These are phyloP conservation scores for Pseudorhombus dupliciocellatus DNA, from an alignment of 2,113 vertebrate genomes.

Conservation along the genomic window DNA sequence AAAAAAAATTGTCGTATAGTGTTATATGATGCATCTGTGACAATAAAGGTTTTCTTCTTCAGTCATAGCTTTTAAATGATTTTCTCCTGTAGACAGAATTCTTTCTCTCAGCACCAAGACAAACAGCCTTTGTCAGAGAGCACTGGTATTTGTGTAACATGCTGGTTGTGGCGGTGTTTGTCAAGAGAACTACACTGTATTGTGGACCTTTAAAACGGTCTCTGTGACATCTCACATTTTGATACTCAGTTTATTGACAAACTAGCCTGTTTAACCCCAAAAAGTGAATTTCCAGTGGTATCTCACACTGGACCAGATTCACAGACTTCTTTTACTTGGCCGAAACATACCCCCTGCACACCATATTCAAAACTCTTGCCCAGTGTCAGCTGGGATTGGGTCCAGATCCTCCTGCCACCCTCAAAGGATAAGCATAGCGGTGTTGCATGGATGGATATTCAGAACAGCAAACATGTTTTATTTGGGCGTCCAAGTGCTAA, in stretches of 20 bases:
- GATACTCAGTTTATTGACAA: not conserved
- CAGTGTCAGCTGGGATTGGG: too few species aligned
- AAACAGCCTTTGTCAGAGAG: slow-evolving; percentile 39
- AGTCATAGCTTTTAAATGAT: not conserved
- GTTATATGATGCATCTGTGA: too few species aligned
- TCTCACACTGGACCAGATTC: not conserved
- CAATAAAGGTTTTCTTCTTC: too few species aligned
- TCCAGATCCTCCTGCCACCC: too few species aligned
- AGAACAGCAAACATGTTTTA: too few species aligned
- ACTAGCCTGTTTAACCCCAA: not conserved
- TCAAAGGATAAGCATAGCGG: too few species aligned
- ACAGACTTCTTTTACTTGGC: not conserved
- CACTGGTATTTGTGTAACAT: slow-evolving; percentile 15
- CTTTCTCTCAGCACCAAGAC: slow-evolving; percentile 2
- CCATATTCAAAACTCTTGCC: too few species aligned
- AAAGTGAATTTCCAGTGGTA: too few species aligned
- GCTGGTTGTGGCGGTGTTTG: slow-evolving; percentile 18
- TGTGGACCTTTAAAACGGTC: not conserved
- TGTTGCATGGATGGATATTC: not conserved
- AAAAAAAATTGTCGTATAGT: too few species aligned
- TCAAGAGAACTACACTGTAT: not conserved
- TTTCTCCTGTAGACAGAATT: not conserved
- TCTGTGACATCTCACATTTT: not conserved
- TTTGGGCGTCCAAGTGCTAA: too few species aligned
- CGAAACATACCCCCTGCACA: not conserved